Evolutionary conservation across 2,888 invertebrate genomes (phyloP), one percentile per base, ranked within the genome.

Genomic region (Chloroclysta siterata): DNA sequence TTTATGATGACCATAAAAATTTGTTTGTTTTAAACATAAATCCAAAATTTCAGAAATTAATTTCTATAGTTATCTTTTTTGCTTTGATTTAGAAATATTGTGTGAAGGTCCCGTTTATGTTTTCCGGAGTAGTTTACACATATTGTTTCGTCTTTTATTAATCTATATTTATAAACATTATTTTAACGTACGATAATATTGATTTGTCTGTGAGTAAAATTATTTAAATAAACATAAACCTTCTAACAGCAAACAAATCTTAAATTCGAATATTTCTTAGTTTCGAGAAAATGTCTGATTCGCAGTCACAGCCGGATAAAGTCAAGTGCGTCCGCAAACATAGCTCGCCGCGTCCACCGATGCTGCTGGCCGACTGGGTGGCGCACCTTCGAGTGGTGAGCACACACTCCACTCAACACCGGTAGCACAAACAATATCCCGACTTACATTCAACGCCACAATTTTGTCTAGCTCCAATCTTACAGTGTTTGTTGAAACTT

Each of bases 341-440:
- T 64, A 60, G 67, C 41, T 65, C 70, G 63, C 65, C 29, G 42
- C 15, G 44, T 46, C 48, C 52, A 44, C 42, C 53, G 28, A 42
- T 47, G 22, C 15, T 10, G 42, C 55, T 60, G 64, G 17, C 64
- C 66, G 77, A 80, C 85, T 89, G 92, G 92, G 90, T 90, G 90
- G 90, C 81, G 77, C 80, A 76, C 69, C 72, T 74, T 89, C 78
- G 77, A 91, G 92, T 89, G 91, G 82, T 81, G 71, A 52, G 83
- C 83, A 92, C 89, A 92, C 91, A 92, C 86, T 85, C 71, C 68
- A 76, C 77, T 54, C 81, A 89, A 89, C 89, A 89, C 91, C 90
- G 86, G 92, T 91, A 90, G 90, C 88, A 78, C 85, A 90, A 89
- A 90, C 87, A 89, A 33, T 82, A 84, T 81, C 78, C 81, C 82